Conservation (phyloP, 2,797 vertebrate species). For the Lepidocolaptes lacrymiger region DNA sequence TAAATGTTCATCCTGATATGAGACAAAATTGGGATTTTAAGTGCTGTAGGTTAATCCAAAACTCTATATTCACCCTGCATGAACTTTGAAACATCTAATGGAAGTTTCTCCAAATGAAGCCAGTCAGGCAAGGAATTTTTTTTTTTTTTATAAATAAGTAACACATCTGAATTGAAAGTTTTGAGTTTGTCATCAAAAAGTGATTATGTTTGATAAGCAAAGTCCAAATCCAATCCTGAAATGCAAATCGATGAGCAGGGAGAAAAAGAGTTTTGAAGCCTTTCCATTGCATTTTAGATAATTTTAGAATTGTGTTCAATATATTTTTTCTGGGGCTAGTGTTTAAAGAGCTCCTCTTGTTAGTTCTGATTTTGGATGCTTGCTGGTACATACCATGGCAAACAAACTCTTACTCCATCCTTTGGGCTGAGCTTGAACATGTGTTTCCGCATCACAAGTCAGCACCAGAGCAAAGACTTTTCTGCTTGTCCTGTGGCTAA, state of each 20-base stretch:
- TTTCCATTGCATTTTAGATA: background rate
- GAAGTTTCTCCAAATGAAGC: background rate
- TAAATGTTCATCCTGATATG: background rate
- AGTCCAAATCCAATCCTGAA: background rate
- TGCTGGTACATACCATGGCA: background rate
- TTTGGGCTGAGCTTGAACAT: background rate
- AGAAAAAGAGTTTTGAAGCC: background rate
- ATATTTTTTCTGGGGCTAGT: background rate
- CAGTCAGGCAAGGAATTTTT: background rate
- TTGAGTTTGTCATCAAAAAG: background rate
- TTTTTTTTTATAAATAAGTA: background rate
- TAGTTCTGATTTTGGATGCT: background rate
- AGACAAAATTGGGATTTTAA: background rate
- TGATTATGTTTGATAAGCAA: background rate
- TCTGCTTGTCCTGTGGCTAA: background rate
- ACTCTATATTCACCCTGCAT: background rate
- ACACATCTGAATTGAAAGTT: background rate
- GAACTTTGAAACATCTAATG: background rate
- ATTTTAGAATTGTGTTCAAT: background rate
- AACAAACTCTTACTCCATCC: background rate
- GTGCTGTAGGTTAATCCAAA: background rate
- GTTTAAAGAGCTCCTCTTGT: background rate
- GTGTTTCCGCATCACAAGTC: background rate
- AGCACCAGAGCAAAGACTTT: background rate
- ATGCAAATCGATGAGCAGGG: background rate